Evolutionary conservation across 1,140 invertebrate genomes (phyloP), one percentile per base, ranked within the genome.

Genomic region (Heliconius himera): DNA sequence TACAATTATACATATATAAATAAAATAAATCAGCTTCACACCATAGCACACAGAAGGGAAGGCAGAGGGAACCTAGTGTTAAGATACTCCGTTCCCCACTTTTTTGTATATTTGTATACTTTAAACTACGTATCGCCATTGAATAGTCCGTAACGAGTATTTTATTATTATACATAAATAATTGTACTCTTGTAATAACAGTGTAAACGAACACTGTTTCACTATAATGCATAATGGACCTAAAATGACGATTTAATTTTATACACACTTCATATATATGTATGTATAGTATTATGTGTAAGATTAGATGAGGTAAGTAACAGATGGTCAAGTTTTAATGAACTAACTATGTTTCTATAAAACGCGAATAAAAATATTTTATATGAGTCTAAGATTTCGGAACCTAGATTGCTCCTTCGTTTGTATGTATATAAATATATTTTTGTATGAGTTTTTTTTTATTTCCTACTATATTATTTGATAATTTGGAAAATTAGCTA

Each of bases 171-270:
- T 81, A 74, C 66, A 66, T 75, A 81, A 81, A 78, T 81, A 78
- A 81, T 81, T 81, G 66, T 75, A 81, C 41, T 78, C 74, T 78
- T 78, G 73, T 81, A 81, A 81, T 81, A 73, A 75, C 49, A 81
- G 76, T 66, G 60, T 81, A 74, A 78, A 81, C 76, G 72, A 82
- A 83, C 84, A 81, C 76, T 84, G 80, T 85, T 83, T 80, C 76
- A 81, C 81, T 78, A 81, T 86, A 84, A 84, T 86, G 78, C 80
- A 82, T 86, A 86, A 87, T 87, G 84, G 84, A 81, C 83, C 83
- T 85, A 83, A 87, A 87, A 88, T 87, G 84, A 81, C 87, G 81
- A 85, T 88, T 88, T 87, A 88, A 88, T 88, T 83, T 76, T 76
- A 82, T 83, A 82, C 81, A 82, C 70, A 77, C 71, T 81, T 80